Evolutionary conservation across 2,113 vertebrate genomes (phyloP).

Genomic region (Elaphurus davidianus): DNA sequence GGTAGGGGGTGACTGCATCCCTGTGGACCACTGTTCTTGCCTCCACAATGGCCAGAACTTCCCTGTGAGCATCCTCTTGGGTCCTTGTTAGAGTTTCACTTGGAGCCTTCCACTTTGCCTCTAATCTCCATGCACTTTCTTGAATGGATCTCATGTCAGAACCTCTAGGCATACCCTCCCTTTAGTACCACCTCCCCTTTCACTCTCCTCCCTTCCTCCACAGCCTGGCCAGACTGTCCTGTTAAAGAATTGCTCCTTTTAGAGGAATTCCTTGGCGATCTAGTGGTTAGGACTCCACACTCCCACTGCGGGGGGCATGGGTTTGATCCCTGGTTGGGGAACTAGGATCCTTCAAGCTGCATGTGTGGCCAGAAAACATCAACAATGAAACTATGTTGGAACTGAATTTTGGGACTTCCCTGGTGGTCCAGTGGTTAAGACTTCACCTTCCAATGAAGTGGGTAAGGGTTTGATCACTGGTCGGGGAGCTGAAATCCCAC

Average conservation of each 20-base stretch:
- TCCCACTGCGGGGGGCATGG: neutral
- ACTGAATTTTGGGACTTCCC: neutral
- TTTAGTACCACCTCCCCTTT: neutral
- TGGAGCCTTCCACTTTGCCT: neutral
- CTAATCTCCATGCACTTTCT: neutral
- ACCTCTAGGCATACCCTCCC: neutral
- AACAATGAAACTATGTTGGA: neutral
- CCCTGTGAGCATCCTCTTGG: slow-evolving; percentile 46
- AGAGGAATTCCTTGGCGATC: neutral
- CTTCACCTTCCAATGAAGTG: neutral
- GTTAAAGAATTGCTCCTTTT: neutral
- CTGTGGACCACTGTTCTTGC: slow-evolving; percentile 72
- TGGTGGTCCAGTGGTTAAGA: neutral
- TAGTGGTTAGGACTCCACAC: neutral
- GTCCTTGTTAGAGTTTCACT: neutral
- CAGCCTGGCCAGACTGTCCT: neutral
- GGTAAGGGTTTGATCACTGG: neutral
- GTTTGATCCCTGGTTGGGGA: neutral
- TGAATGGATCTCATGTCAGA: neutral
- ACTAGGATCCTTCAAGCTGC: neutral
- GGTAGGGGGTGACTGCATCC: slow-evolving; percentile 66
- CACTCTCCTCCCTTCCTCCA: neutral
- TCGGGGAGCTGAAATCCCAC: neutral
- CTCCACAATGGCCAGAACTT: slow-evolving; percentile 65
- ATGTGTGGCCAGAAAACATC: neutral